A percentile compares a stretch with the other conserved stretches of the same genome.
These are phyloP conservation scores for Tyto alba DNA, from an alignment of 2,113 vertebrate species.

Conservation along the genomic window DNA sequence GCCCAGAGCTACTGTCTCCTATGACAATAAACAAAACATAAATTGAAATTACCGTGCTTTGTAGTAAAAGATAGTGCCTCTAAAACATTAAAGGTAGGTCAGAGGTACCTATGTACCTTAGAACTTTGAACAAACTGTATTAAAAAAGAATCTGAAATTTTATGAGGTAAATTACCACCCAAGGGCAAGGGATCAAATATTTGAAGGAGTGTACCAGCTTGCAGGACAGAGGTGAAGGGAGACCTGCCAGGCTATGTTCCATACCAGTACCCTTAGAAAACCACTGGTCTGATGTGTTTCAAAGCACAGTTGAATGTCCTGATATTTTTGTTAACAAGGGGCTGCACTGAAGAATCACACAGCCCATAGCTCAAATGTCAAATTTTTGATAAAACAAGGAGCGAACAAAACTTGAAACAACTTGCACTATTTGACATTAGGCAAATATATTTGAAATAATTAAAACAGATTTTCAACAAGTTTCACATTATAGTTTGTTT, in stretches of 20 bases:
- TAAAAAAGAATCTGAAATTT: background rate
- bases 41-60: background rate
- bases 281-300: background rate
- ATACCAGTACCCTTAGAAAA: background rate
- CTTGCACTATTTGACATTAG: background rate
- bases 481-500: background rate
- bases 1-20: background rate
- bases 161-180: background rate
- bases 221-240: background rate
- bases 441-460: background rate
- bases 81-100: background rate
- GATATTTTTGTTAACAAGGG: background rate
- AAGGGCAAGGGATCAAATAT: background rate
- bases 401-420: background rate
- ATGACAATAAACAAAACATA: background rate
- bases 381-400: background rate
- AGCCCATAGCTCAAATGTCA: background rate
- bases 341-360: background rate
- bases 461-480: background rate
- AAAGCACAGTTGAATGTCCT: background rate
- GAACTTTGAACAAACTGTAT: background rate
- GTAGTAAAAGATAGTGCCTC: background rate
- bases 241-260: background rate
- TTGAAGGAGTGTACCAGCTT: background rate
- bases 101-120: background rate